A percentile compares a stretch with the other conserved stretches of the same genome.
phyloP scores from a whole-genome alignment of 2,797 vertebrate genomes.

The Halcyon leucocephala region DNA sequence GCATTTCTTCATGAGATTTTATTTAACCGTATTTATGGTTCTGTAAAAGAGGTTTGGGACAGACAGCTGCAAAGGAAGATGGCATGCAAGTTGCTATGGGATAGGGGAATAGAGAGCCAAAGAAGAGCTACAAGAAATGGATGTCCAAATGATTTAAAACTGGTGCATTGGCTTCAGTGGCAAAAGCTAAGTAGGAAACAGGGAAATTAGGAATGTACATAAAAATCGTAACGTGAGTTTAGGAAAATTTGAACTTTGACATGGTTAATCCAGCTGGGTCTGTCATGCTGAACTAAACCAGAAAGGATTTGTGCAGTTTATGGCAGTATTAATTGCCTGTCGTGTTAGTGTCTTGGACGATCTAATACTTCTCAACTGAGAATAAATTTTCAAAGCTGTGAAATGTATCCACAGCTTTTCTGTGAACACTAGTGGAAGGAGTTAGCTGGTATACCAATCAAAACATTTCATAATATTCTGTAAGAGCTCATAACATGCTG shows the following conservation, averaged over 20 bases:
- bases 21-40: neutral
- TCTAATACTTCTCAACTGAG: neutral
- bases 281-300: neutral
- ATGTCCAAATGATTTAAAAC: neutral
- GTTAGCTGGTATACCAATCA: neutral
- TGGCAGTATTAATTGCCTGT: neutral
- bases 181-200: neutral
- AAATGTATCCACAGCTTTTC: neutral
- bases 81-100: neutral
- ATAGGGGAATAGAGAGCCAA: neutral
- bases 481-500: neutral
- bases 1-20: neutral
- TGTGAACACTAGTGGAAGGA: neutral
- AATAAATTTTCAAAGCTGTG: constrained; percentile 10
- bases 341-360: neutral
- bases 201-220: neutral
- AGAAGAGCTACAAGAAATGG: neutral
- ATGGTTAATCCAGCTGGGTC: neutral
- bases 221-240: neutral
- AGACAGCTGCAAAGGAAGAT: neutral
- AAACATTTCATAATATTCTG: neutral
- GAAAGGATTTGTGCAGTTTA: neutral
- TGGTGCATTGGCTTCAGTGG: accelerated
- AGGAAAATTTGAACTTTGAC: neutral
- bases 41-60: neutral